A percentile compares a stretch with the other conserved stretches of the same genome.
phyloP scores from a whole-genome alignment of 2,113 vertebrate genomes.

The Conger conger region DNA sequence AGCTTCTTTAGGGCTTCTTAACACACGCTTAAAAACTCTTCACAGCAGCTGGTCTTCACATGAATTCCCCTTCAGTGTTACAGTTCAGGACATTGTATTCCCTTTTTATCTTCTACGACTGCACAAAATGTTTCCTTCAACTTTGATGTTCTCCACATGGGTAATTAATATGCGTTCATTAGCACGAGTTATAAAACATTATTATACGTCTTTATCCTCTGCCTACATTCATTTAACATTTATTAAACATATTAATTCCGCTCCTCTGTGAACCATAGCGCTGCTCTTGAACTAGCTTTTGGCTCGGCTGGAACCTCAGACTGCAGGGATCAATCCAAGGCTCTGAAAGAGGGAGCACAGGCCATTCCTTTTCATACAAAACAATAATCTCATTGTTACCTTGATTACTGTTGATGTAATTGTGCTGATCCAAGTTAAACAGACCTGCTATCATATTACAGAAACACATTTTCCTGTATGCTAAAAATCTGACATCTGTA shows the following conservation, averaged over 20 bases:
- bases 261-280: not conserved
- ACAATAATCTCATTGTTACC: conserved; percentile 21
- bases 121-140: conserved; percentile 46
- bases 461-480: not conserved
- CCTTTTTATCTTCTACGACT: conserved; percentile 44
- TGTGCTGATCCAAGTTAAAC: conserved; percentile 3
- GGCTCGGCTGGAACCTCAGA: not conserved
- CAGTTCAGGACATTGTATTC: conserved; percentile 27
- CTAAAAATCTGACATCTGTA: not conserved
- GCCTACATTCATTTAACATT: not conserved
- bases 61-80: conserved; percentile 21
- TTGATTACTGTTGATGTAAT: conserved; percentile 22
- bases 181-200: conserved; percentile 24
- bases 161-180: conserved; percentile 36
- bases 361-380: conserved; percentile 12
- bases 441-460: conserved; percentile 12
- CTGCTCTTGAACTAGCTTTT: not conserved
- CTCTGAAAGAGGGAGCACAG: not conserved
- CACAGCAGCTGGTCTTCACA: conserved; percentile 35
- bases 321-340: not conserved
- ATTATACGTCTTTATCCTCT: conserved; percentile 9
- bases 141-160: conserved; percentile 51
- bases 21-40: conserved; percentile 4
- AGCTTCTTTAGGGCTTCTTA: not conserved
- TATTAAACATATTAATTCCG: not conserved